phyloP scores from a whole-genome alignment of 2,888 invertebrate species.

The Lumbricus terrestris region DNA sequence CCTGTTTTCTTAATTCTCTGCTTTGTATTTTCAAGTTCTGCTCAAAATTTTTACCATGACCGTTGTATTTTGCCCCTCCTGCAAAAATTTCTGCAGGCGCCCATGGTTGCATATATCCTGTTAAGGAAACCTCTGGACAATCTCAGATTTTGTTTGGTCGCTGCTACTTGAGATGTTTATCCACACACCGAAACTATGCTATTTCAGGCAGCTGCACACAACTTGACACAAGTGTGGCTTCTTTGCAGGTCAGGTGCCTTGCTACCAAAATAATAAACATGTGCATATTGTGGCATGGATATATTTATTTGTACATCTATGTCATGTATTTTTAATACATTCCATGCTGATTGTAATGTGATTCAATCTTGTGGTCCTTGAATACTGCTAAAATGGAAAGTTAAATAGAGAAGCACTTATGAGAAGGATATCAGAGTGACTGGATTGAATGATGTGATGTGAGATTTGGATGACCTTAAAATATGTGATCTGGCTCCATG shows the following conservation, averaged over 20 bases:
- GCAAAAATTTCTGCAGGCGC: too few relatives aligned
- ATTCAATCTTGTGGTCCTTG: neutral
- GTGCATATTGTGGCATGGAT: too few relatives aligned
- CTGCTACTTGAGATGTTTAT: neutral
- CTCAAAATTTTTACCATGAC: too few relatives aligned
- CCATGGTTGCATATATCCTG: too few relatives aligned
- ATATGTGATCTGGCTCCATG: neutral
- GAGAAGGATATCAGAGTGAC: neutral
- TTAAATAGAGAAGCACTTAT: neutral
- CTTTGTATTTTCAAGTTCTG: too few relatives aligned
- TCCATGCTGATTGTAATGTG: neutral
- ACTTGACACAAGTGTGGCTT: too few relatives aligned
- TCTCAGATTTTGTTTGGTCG: neutral
- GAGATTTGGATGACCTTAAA: neutral
- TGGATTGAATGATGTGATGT: neutral
- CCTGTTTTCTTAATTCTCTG: too few relatives aligned
- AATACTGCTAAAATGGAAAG: neutral
- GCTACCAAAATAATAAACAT: neutral
- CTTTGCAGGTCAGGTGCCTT: neutral
- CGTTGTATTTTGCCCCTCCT: too few relatives aligned
- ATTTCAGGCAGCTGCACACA: neutral
- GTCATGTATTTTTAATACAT: neutral
- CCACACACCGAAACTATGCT: constrained; percentile 3
- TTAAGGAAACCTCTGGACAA: neutral
- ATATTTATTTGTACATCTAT: neutral